Conservation (phyloP, 30 jellyfish, hydroid and myxozoan genomes). For the Turritopsis rubra region DNA sequence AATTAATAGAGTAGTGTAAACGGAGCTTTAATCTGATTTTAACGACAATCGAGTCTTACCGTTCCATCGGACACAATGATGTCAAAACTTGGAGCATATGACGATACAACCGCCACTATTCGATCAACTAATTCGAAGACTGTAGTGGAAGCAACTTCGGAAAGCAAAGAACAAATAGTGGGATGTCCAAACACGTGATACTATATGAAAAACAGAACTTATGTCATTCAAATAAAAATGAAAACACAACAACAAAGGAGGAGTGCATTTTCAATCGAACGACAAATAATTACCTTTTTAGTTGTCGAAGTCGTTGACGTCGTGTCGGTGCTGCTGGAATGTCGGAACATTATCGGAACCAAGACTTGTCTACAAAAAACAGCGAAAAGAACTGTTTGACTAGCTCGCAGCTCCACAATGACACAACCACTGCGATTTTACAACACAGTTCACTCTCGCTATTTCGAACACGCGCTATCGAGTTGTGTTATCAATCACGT, state of each 20-base stretch:
- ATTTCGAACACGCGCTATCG: too few relatives aligned
- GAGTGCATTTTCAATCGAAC: neutral
- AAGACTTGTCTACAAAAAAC: conserved; percentile 15
- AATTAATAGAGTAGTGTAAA: too few relatives aligned
- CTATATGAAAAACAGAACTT: neutral
- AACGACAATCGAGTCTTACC: neutral
- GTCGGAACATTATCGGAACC: conserved; percentile 26
- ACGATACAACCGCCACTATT: conserved; percentile 12
- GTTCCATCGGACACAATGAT: conserved; percentile 21
- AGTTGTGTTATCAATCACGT: too few relatives aligned
- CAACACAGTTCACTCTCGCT: too few relatives aligned
- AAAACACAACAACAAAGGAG: neutral
- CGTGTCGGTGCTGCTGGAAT: neutral
- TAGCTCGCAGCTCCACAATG: neutral
- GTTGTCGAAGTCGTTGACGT: neutral
- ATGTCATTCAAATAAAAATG: neutral
- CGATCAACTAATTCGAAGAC: conserved; percentile 28
- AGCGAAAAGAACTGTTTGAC: neutral
- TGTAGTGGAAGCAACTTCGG: conserved; percentile 28
- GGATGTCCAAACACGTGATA: conserved; percentile 66
- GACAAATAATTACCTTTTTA: neutral
- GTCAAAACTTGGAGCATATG: conserved; percentile 16
- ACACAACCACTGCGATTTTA: too few relatives aligned
- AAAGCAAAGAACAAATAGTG: conserved; percentile 30
- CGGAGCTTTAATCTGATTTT: too few relatives aligned